Evolutionary conservation across 2,113 vertebrate species (phyloP).

Genomic region (Aramus guarauna): DNA sequence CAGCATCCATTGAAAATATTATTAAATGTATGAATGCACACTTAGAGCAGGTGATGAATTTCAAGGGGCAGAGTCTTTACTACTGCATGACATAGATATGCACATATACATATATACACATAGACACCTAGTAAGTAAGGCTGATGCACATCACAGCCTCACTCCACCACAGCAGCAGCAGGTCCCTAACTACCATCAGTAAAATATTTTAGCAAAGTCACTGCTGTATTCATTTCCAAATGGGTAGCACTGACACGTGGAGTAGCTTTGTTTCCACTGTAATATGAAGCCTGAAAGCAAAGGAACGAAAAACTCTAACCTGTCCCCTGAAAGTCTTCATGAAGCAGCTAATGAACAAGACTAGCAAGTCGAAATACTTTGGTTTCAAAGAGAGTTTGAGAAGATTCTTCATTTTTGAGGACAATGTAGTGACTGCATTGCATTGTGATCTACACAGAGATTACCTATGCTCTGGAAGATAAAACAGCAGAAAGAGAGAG

Average conservation of each 20-base stretch:
- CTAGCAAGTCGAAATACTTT: background rate
- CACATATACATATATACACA: background rate
- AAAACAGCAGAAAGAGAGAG: background rate
- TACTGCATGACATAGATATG: background rate
- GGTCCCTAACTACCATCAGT: background rate
- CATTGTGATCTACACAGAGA: background rate
- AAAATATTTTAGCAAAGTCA: background rate
- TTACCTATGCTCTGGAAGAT: background rate
- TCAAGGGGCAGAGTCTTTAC: background rate
- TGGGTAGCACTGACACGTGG: background rate
- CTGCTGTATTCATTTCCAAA: background rate
- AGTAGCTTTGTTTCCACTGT: background rate
- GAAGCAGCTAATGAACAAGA: background rate
- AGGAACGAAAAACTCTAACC: background rate
- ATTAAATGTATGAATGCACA: background rate
- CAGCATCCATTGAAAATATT: background rate
- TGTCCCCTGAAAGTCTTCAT: background rate
- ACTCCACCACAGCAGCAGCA: background rate
- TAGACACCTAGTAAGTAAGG: background rate
- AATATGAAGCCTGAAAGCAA: background rate
- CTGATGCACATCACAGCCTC: background rate
- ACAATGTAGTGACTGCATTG: background rate
- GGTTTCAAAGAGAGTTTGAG: background rate
- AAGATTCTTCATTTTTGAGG: background rate
- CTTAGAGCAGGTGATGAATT: background rate